Conservation (phyloP, 1,140 invertebrate species). For the Anagrus nilaparvatae region DNA sequence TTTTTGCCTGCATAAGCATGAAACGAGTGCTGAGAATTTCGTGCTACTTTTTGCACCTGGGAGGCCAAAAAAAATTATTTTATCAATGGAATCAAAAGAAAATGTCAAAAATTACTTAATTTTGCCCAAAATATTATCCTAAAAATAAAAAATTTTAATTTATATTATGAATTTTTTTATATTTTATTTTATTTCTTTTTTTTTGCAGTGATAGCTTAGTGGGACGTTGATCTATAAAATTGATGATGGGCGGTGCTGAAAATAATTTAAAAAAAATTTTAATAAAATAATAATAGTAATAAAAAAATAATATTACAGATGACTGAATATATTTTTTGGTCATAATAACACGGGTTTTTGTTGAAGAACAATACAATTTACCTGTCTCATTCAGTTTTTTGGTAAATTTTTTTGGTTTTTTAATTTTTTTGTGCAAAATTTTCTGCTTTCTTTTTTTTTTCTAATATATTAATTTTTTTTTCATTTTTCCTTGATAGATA, state of each 20-base stretch:
- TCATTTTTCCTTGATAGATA: constrained; percentile 1
- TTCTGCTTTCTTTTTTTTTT: constrained; percentile 15
- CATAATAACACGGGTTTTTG: constrained; percentile 6
- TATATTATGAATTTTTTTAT: constrained; percentile 11
- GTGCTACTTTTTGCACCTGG: too few relatives aligned
- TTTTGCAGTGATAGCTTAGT: constrained; percentile 39
- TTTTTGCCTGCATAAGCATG: too few relatives aligned
- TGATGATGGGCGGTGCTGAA: constrained; percentile 22
- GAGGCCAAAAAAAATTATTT: too few relatives aligned
- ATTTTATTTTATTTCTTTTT: constrained; percentile 22
- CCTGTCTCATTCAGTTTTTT: constrained; percentile 31
- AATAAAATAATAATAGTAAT: constrained; percentile 32
- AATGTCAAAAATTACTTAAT: too few relatives aligned
- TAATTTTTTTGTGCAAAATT: too few relatives aligned
- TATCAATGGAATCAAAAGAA: too few relatives aligned
- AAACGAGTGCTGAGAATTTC: too few relatives aligned
- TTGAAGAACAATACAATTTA: constrained; percentile 8
- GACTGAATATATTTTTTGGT: constrained; percentile 7
- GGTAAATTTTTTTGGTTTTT: constrained; percentile 27
- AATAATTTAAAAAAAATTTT: constrained; percentile 29
- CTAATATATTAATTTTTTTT: constrained; percentile 5
- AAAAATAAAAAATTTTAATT: background rate
- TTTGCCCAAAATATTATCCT: too few relatives aligned
- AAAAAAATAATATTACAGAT: too few relatives aligned
- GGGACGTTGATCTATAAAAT: constrained; percentile 34